phyloP scores from a whole-genome alignment of 2,113 vertebrate species.

The Takifugu bimaculatus region DNA sequence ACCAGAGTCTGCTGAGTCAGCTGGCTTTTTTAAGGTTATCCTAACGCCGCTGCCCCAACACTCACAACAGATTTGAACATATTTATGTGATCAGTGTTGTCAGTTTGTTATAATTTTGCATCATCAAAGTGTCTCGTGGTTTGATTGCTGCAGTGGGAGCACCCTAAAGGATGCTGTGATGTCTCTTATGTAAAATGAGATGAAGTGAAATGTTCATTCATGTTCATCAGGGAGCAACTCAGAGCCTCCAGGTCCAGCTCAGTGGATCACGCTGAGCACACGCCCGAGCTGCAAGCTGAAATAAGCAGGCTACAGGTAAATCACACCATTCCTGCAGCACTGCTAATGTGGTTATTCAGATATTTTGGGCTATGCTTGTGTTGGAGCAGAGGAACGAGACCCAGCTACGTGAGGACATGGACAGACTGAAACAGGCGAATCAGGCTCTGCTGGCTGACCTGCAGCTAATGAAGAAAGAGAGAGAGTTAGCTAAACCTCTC shows the following conservation, averaged over 20 bases:
- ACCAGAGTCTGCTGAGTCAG: conserved; percentile 82
- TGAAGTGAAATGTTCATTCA: not conserved
- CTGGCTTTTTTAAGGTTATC: conserved; percentile 77
- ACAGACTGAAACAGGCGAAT: conserved; percentile 82
- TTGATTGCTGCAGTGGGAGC: not conserved
- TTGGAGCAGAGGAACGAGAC: conserved; percentile 78
- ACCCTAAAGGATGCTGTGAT: too few relatives aligned
- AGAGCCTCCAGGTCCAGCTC: conserved; percentile 57
- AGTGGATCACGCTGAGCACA: conserved; percentile 64
- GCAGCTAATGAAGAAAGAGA: conserved; percentile 80
- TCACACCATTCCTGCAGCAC: too few relatives aligned
- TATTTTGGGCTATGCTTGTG: conserved; percentile 3
- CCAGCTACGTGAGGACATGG: conserved; percentile 77
- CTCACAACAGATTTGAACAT: too few relatives aligned
- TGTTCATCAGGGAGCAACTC: conserved; percentile 77
- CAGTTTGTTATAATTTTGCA: too few relatives aligned
- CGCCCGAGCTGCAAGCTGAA: conserved; percentile 78
- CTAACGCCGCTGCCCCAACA: too few relatives aligned
- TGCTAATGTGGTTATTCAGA: not conserved
- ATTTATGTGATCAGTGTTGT: too few relatives aligned
- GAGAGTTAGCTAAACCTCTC: conserved; percentile 78
- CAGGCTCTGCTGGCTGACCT: conserved; percentile 84
- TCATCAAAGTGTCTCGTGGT: too few relatives aligned
- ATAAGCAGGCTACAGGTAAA: conserved; percentile 77
- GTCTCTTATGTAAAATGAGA: not conserved